Percentiles rank a stretch among this genome's conserved stretches.
phyloP scores from a whole-genome alignment of 2,113 vertebrate genomes.

The Chascanopsetta lugubris region DNA sequence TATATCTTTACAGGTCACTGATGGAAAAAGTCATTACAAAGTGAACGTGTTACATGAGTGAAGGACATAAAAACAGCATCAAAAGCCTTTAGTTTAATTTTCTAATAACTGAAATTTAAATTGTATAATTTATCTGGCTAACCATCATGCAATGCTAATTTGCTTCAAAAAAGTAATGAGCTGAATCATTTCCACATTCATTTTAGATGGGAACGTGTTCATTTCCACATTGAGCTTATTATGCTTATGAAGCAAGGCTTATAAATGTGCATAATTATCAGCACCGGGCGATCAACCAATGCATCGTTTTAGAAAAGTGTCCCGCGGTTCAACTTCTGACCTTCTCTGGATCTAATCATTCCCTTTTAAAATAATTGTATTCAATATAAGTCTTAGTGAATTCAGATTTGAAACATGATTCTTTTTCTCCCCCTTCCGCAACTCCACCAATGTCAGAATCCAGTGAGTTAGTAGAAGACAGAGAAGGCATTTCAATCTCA shows the following conservation, averaged over 20 bases:
- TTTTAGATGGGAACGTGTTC: not conserved
- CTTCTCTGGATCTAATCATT: not conserved
- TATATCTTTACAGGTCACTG: too few relatives aligned
- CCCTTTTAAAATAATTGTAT: not conserved
- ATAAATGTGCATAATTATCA: not conserved
- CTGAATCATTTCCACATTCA: not conserved
- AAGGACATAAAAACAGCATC: too few relatives aligned
- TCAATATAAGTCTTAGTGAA: not conserved
- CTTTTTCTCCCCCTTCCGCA: conserved; percentile 79
- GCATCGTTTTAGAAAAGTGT: not conserved
- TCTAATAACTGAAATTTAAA: not conserved
- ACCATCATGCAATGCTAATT: not conserved
- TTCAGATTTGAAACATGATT: conserved; percentile 19
- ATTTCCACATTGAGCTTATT: conserved; percentile 3
- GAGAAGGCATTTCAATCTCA: conserved; percentile 83
- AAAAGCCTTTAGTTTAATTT: too few relatives aligned
- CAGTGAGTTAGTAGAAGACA: conserved; percentile 86
- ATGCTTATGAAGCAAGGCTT: not conserved
- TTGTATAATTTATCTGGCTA: not conserved
- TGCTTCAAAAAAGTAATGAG: not conserved
- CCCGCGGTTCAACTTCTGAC: not conserved
- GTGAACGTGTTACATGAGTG: too few relatives aligned
- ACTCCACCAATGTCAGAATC: conserved; percentile 81
- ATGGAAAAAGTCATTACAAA: too few relatives aligned
- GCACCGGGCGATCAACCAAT: not conserved